Evolutionary conservation across 2,113 vertebrate species (phyloP).

Genomic region (Oplegnathus fasciatus): DNA sequence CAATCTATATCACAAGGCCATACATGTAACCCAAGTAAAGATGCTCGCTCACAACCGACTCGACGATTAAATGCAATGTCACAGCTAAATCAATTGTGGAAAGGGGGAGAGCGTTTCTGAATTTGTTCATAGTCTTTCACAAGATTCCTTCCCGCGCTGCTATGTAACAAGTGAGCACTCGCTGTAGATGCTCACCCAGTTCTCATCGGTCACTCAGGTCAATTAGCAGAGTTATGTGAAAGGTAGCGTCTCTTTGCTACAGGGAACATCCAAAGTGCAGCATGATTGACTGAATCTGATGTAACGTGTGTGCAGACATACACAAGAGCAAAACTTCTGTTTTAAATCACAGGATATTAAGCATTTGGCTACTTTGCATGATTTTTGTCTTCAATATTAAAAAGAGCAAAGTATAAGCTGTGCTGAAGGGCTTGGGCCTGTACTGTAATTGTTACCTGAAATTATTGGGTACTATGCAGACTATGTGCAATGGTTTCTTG

Average conservation of each 20-base stretch:
- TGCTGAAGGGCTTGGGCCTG: constrained; percentile 11
- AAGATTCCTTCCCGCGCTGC: constrained; percentile 27
- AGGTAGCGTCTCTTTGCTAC: constrained; percentile 51
- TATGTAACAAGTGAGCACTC: constrained; percentile 38
- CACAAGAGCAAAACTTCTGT: not conserved
- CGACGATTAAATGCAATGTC: not conserved
- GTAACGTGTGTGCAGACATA: constrained; percentile 9
- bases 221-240: constrained; percentile 69
- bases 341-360: constrained; percentile 6
- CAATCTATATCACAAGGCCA: constrained; percentile 52
- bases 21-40: constrained; percentile 30
- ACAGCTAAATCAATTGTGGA: not conserved
- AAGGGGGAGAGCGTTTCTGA: not conserved
- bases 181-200: constrained; percentile 39
- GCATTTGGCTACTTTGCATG: not conserved
- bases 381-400: constrained; percentile 16
- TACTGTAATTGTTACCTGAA: constrained; percentile 46
- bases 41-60: not conserved
- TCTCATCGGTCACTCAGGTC: constrained; percentile 53
- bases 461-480: constrained; percentile 36
- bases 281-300: constrained; percentile 45
- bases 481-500: constrained; percentile 43
- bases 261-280: constrained; percentile 63
- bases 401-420: constrained; percentile 17
- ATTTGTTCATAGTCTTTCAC: constrained; percentile 14